These are phyloP conservation scores for Steromphala cineraria DNA, from an alignment of 2,888 invertebrate genomes.

Conservation along the genomic window DNA sequence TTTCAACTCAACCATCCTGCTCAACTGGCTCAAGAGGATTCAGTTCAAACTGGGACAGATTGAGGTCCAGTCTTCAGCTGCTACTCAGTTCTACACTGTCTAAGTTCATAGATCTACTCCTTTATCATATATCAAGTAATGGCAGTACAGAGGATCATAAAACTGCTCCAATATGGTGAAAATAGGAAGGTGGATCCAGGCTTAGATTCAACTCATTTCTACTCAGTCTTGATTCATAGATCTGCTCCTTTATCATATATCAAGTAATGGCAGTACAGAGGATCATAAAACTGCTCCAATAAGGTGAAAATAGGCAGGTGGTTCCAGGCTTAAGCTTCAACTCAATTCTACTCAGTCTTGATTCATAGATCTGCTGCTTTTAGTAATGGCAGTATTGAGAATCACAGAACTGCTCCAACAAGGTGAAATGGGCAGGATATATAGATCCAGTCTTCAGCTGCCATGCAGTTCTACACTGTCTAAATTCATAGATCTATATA, in stretches of 20 bases:
- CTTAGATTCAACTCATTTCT: constrained; percentile 93
- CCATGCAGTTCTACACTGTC: constrained; percentile 86
- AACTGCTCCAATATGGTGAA: too few relatives aligned
- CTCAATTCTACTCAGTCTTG: constrained; percentile 83
- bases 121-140: too few relatives aligned
- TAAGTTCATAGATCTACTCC: constrained; percentile 26
- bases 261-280: too few relatives aligned
- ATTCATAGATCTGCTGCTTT: too few relatives aligned
- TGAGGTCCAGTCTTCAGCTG: constrained; percentile 92
- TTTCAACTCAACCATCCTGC: constrained; percentile 74
- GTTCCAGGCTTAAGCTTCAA: constrained; percentile 91
- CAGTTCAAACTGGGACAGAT: constrained; percentile 99
- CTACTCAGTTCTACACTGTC: constrained; percentile 86
- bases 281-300: too few relatives aligned
- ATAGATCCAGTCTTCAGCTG: constrained; percentile 92
- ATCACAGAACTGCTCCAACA: too few relatives aligned
- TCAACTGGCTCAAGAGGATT: constrained; percentile 91
- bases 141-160: too few relatives aligned
- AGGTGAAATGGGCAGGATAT: too few relatives aligned
- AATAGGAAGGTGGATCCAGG: constrained; percentile 83
- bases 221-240: constrained; percentile 55
- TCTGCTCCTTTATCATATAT: too few relatives aligned
- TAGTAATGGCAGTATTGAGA: too few relatives aligned
- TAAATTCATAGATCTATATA: constrained; percentile 25
- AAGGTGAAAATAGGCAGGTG: too few relatives aligned